Evolutionary conservation across 2,888 invertebrate genomes (phyloP).

Genomic region (Phasia obesa): DNA sequence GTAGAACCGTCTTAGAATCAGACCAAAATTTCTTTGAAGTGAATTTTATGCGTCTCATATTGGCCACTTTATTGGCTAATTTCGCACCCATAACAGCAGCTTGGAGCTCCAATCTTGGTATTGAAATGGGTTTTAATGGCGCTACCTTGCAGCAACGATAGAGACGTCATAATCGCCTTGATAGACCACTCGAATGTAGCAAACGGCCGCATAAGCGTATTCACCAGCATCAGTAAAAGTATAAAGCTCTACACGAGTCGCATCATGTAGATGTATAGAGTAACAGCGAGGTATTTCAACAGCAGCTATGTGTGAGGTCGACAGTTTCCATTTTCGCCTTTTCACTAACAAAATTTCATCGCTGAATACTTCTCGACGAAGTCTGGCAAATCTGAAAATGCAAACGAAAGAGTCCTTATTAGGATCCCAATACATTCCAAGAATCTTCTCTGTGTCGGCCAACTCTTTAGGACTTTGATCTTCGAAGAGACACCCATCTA

Average conservation of each 20-base stretch:
- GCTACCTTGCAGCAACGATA: slow-evolving; percentile 50
- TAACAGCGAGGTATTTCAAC: slow-evolving; percentile 55
- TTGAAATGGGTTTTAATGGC: slow-evolving; percentile 58
- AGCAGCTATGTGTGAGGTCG: slow-evolving; percentile 21
- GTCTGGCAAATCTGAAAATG: slow-evolving; percentile 62
- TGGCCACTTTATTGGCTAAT: slow-evolving; percentile 39
- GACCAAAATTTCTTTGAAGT: neutral
- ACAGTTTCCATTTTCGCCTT: slow-evolving; percentile 44
- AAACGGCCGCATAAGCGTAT: slow-evolving; percentile 58
- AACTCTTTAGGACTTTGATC: neutral
- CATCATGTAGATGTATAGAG: slow-evolving; percentile 16
- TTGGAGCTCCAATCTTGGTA: slow-evolving; percentile 65
- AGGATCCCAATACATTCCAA: slow-evolving; percentile 62
- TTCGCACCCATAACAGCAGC: slow-evolving; percentile 51
- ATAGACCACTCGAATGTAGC: slow-evolving; percentile 46
- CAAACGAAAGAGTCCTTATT: slow-evolving; percentile 58
- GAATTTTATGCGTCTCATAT: slow-evolving; percentile 18
- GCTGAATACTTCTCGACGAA: slow-evolving; percentile 46
- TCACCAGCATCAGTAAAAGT: slow-evolving; percentile 61
- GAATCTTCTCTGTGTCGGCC: slow-evolving; percentile 42
- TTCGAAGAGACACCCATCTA: neutral
- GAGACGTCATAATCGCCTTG: slow-evolving; percentile 8
- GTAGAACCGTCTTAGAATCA: neutral
- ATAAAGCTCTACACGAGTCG: slow-evolving; percentile 44
- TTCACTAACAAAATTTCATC: slow-evolving; percentile 12